Evolutionary conservation across 2,888 invertebrate species (phyloP), one percentile per base, ranked within the genome.

Genomic region (Phortica magna): DNA sequence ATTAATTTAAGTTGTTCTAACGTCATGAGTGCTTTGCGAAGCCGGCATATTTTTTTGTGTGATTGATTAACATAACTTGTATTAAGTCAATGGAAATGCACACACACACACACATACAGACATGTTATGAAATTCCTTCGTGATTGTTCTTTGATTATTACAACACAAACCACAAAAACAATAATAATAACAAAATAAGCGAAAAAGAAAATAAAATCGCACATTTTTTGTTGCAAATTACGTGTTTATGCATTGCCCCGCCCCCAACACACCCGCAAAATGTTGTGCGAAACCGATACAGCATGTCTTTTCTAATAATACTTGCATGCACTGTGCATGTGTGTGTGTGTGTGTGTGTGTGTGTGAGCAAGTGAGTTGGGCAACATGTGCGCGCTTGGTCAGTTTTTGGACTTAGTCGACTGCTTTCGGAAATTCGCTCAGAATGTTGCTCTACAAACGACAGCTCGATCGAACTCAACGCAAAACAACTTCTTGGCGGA

Each of bases 401-500:
- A 67, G 43, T 48, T 71, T 12, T 48, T 48, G 48, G 48, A 12
- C 48, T 48, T 48, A 48, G 48, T 48, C 71, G 19, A 42, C 80
- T 71, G 22, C 76, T 79, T 83, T 79, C 83, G 84, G 83, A 85
- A 82, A 84, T 77, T 84, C 68, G 74, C 55, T 71, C 72, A 82
- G 79, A 86, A 83, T 84, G 81, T 78, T 73, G 82, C 76, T 67
- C n/a, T 67, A 67, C 39, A 67, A 67, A 42, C 17, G 41, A 42
- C 19, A 42, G 67, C 67, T n/a, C n/a, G n/a, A n/a, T n/a, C n/a
- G n/a, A n/a, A 42, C 31, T 48, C 4, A 48, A 14, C 48, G 3
- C 14, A 48, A 14, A 10, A 42, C 67, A 6, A 42, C n/a, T 42
- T 0, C n/a, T 59, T 1, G 22, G n/a, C 70, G 70, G 55, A 71